These are phyloP conservation scores for Turdus rufiventris DNA, from an alignment of 2,113 vertebrate species.

Conservation along the genomic window DNA sequence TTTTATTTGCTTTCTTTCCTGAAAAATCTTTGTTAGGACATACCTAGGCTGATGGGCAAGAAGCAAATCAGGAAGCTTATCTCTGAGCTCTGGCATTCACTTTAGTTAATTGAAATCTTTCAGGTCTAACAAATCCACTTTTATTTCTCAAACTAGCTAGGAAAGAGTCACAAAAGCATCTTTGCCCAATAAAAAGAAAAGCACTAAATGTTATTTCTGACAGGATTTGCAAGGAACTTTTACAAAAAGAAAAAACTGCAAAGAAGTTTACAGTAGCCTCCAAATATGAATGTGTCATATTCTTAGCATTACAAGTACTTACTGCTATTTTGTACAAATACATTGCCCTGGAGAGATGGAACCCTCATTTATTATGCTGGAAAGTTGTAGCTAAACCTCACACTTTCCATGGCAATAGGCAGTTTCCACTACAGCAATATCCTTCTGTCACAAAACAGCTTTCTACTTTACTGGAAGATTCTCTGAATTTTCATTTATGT, in stretches of 20 bases:
- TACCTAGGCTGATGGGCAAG: not conserved
- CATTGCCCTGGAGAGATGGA: not conserved
- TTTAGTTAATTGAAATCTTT: slow-evolving; percentile 36
- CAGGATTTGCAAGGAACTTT: not conserved
- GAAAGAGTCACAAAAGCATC: not conserved
- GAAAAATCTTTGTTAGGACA: not conserved
- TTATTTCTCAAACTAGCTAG: not conserved
- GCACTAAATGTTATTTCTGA: not conserved
- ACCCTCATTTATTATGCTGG: not conserved
- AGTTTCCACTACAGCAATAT: not conserved
- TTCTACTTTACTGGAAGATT: not conserved
- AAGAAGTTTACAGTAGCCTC: not conserved
- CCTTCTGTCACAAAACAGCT: not conserved
- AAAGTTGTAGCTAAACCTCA: not conserved
- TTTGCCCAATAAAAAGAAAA: not conserved
- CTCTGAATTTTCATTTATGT: not conserved
- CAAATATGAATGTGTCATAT: not conserved
- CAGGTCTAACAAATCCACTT: not conserved
- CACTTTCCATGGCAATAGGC: not conserved
- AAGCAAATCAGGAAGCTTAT: not conserved
- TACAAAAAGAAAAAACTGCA: not conserved
- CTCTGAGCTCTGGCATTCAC: not conserved
- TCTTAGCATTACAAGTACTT: not conserved
- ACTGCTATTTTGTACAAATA: not conserved
- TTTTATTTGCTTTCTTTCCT: not conserved